Base-by-base conservation (phyloP, 2,113 vertebrate genomes). In the Elaphurus davidianus region DNA sequence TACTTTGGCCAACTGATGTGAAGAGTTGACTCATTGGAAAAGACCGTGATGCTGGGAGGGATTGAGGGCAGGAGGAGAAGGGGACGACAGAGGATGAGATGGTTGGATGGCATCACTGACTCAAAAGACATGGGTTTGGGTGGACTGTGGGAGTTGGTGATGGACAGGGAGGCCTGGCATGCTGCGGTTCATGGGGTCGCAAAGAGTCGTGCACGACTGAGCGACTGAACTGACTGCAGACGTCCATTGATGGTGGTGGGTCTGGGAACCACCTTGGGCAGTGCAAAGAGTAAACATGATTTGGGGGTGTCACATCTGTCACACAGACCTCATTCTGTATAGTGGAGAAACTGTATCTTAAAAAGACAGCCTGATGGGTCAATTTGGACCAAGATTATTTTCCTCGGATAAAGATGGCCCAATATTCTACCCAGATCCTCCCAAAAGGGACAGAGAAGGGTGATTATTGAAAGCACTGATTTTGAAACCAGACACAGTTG, bases 191-290 rank as follows among this genome's bases (percentile, higher is more conserved):
- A 64, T 33, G 30, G 62, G 62, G 15, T 64, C 3, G 16, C 14
- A 64, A 64, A 33, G 15, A 17, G 62, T 17, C 0, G 0, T 15
- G n/a, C 30, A 64, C 2, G 7, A 64, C 7, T n/a, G 30, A 64
- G 62, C 0, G 3, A 17, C 62, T n/a, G 62, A 64, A 64, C 30
- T 64, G 7, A 64, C 15, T n/a, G 30, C n/a, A 71, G 67, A 11
- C 5, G 59, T 78, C 50, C 23, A 52, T 4, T 74, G 36, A 62
- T 40, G 16, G 60, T 43, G 25, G 9, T 43, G 50, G n/a, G 43
- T 45, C 82, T 64, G 43, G 71, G 28, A 47, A n/a, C 47, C 33
- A 10, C 55, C 36, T n/a, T 60, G 2, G 23, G 4, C 10, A 83
- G 1, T 16, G 4, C 36, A 40, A 94, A 79, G 54, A 91, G 30